Evolutionary conservation across 2,113 vertebrate species (phyloP).

Genomic region (Girardinichthys multiradiatus): DNA sequence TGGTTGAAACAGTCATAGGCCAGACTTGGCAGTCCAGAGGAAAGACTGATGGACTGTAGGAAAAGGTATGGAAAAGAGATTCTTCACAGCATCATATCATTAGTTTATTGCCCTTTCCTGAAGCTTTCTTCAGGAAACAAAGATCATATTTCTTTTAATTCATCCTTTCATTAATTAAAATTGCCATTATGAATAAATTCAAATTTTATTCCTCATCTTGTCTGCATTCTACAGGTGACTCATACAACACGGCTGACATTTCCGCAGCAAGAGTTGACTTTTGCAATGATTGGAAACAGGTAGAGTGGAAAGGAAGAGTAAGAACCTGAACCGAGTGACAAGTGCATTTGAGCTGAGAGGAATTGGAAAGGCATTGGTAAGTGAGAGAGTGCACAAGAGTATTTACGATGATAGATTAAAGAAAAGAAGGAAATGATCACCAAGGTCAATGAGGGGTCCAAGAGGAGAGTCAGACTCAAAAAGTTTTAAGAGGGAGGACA

Average conservation of each 20-base stretch:
- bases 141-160: not conserved
- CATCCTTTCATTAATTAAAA: not conserved
- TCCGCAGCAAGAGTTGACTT: constrained; percentile 17
- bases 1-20: constrained; percentile 49
- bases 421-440: constrained; percentile 24
- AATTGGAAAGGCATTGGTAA: constrained; percentile 2
- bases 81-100: constrained; percentile 40
- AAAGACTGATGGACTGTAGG: constrained; percentile 18
- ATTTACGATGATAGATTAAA: constrained; percentile 33
- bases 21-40: constrained; percentile 35
- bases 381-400: constrained; percentile 10
- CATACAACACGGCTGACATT: constrained; percentile 4
- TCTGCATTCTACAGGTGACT: constrained; percentile 19
- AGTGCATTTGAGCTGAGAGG: constrained; percentile 3
- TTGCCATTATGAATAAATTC: not conserved
- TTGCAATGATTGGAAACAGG: constrained; percentile 27
- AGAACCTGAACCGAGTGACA: constrained; percentile 22
- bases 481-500: constrained; percentile 8
- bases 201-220: not conserved
- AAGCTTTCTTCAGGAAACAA: constrained; percentile 48
- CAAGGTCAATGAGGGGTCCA: constrained; percentile 17
- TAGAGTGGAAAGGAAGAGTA: not conserved
- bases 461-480: constrained; percentile 8
- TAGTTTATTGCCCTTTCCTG: constrained; percentile 30
- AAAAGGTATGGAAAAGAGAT: constrained; percentile 20